phyloP scores from a whole-genome alignment of 2,888 invertebrate genomes.

The Athripsodes cinereus region DNA sequence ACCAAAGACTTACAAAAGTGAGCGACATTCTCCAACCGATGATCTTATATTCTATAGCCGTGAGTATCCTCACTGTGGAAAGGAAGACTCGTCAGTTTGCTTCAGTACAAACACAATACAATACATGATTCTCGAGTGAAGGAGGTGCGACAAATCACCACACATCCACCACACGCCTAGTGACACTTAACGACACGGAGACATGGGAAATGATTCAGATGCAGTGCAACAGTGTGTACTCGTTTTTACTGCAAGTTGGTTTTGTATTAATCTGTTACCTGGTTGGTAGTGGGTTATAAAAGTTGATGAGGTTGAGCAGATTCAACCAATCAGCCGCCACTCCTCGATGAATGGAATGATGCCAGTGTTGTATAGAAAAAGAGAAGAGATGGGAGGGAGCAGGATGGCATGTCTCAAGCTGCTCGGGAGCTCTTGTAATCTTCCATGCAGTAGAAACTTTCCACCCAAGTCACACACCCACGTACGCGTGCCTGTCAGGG shows the following conservation, averaged over 20 bases:
- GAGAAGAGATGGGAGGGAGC: conserved; percentile 10
- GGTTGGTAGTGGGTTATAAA: neutral
- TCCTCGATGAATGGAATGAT: conserved; percentile 3
- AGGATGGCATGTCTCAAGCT: conserved; percentile 16
- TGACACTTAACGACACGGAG: no score
- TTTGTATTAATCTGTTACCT: neutral
- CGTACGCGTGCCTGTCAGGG: conserved; percentile 48
- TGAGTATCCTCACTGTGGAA: conserved; percentile 12
- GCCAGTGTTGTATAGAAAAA: conserved; percentile 16
- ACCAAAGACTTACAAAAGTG: conserved; percentile 20
- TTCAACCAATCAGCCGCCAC: neutral
- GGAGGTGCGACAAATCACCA: no score
- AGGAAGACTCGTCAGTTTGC: conserved; percentile 20
- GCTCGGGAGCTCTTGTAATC: conserved; percentile 25
- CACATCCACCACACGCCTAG: no score
- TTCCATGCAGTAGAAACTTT: conserved; percentile 6
- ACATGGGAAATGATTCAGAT: no score
- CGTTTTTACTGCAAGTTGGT: no score
- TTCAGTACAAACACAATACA: neutral
- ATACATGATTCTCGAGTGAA: no score
- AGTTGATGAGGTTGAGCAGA: neutral
- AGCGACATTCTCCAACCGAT: conserved; percentile 4
- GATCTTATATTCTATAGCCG: neutral
- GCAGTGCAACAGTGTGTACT: no score
- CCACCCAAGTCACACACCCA: conserved; percentile 7